A percentile compares a stretch with the other conserved stretches of the same genome.
Evolutionary conservation across 2,888 invertebrate species (phyloP).

Genomic region (Prosopocoilus inquinatus): DNA sequence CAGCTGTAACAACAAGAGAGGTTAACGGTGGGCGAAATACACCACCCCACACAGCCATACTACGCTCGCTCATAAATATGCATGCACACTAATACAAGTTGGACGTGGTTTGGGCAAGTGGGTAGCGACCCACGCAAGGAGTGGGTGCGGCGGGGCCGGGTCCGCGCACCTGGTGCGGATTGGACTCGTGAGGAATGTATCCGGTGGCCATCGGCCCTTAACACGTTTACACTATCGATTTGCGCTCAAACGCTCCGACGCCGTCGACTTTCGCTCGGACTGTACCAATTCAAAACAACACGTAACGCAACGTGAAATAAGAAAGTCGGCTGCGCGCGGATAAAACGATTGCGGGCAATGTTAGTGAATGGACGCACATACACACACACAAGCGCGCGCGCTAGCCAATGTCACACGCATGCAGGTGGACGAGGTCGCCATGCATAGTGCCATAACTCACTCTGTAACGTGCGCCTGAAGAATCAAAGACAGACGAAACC

Average conservation of each 20-base stretch:
- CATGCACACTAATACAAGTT: slow-evolving; percentile 40
- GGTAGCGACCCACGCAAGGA: slow-evolving; percentile 41
- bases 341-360: slow-evolving; percentile 14
- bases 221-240: not conserved
- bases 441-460: slow-evolving; percentile 2
- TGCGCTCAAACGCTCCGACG: not conserved
- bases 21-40: slow-evolving; percentile 30
- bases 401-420: slow-evolving; percentile 44
- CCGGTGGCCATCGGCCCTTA: slow-evolving; percentile 6
- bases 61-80: slow-evolving; percentile 45
- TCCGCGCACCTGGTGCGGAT: slow-evolving; percentile 31
- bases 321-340: slow-evolving; percentile 25
- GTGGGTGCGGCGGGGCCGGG: slow-evolving; percentile 40
- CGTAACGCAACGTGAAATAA: slow-evolving; percentile 26
- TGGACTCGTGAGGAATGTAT: slow-evolving; percentile 16
- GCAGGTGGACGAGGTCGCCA: slow-evolving; percentile 38
- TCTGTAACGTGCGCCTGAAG: not conserved
- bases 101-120: slow-evolving; percentile 41
- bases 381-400: slow-evolving; percentile 30
- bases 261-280: not conserved
- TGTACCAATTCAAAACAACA: slow-evolving; percentile 23
- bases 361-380: slow-evolving; percentile 43
- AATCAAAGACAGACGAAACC: not conserved
- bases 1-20: slow-evolving; percentile 51
- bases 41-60: slow-evolving; percentile 35